Base-by-base conservation (phyloP, 2,797 vertebrate species). In the Melanotaenia maccullochi region DNA sequence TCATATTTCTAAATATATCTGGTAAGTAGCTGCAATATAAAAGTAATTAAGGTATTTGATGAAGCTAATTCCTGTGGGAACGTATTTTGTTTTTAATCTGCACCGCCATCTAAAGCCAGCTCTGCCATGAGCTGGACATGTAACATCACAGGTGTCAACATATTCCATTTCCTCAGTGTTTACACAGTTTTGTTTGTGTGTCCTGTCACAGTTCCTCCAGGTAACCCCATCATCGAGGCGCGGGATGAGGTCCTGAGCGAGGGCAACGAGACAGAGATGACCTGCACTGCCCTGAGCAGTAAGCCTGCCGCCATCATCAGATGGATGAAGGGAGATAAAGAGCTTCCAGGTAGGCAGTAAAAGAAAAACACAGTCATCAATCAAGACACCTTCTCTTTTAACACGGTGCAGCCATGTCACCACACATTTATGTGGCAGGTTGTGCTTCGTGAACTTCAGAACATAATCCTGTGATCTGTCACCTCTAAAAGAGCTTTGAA, bases 241-340 rank as follows among this genome's bases (percentile, higher is more conserved):
- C 95, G 95, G 81, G 97, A 98, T 44, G 96, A 97, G 76, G 91
- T 95, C 0, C 95, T 96, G 0, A 90, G 95, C 0, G 97, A 98
- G 90, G 97, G 97, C 16, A 97, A 98, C 32, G 96, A 97, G 91
- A 96, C 97, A 0, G 97, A 98, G 91, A 95, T 98, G 93, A 98
- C 96, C 90, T 98, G 97, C 89, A 97, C 96, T 0, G 96, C 97
- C 81, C 96, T 96, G 95, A 97, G 96, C 93, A 97, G 97, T 87
- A 97, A 96, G 84, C 97, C 97, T 3, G 96, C 96, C 55, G 97
- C 97, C 14, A 93, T 91, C 70, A 97, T 98, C 94, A 92, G 94
- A 89, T 98, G 97, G 97, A 96, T 97, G 95, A 98, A 97, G 90
- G 96, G 96, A 56, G 96, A 95, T 93, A 96, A 96, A 82, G 97